Evolutionary conservation across 1,140 invertebrate species (phyloP).

Genomic region (Diabrotica virgifera): DNA sequence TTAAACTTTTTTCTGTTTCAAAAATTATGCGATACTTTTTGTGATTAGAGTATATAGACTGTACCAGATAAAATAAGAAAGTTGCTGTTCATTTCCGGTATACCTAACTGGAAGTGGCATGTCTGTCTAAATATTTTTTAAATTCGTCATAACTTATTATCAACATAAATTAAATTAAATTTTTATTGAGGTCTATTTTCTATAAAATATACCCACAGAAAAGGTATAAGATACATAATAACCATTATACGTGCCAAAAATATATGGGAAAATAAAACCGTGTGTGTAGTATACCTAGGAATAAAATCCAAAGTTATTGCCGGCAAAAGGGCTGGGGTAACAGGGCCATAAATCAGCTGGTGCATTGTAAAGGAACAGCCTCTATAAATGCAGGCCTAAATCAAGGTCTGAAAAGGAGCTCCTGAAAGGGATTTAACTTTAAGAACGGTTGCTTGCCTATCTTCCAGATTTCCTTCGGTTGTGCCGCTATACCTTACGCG

Average conservation of each 20-base stretch:
- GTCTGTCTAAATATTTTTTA: no score
- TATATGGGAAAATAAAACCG: constrained; percentile 5
- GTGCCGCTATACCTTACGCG: neutral
- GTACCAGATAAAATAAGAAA: no score
- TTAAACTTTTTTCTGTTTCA: no score
- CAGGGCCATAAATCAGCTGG: constrained; percentile 44
- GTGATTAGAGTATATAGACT: no score
- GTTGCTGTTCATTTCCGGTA: no score
- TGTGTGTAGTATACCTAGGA: constrained; percentile 10
- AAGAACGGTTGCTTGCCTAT: constrained; percentile 25
- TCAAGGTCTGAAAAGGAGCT: constrained; percentile 41
- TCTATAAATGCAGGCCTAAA: constrained; percentile 45
- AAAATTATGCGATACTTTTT: no score
- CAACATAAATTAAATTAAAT: no score
- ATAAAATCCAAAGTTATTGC: constrained; percentile 33
- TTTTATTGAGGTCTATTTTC: no score
- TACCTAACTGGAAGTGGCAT: no score
- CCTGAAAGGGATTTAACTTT: constrained; percentile 38
- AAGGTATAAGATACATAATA: neutral
- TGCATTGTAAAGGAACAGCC: constrained; percentile 41
- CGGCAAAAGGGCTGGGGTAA: constrained; percentile 38
- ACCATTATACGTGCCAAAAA: neutral
- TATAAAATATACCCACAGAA: no score
- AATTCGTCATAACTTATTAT: no score
- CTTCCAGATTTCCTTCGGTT: constrained; percentile 6